A percentile compares a stretch with the other conserved stretches of the same genome.
phyloP scores from a whole-genome alignment of 2,113 vertebrate genomes.

The Lamprologus ornatipinnis region DNA sequence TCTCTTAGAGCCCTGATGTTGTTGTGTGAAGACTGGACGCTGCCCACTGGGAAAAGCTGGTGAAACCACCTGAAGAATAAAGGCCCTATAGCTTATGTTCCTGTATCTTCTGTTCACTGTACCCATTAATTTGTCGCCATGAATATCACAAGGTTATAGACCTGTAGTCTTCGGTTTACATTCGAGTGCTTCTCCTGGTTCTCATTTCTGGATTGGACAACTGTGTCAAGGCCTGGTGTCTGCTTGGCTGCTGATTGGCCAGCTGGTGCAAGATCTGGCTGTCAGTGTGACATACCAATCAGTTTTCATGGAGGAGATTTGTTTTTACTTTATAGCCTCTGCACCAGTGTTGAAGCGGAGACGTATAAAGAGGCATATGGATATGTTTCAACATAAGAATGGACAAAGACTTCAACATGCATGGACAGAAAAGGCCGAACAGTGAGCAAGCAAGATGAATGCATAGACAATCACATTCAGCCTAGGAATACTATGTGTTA shows the following conservation, averaged over 20 bases:
- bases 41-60: constrained; percentile 13
- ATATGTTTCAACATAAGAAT: background rate
- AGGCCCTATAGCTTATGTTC: constrained; percentile 16
- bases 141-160: constrained; percentile 12
- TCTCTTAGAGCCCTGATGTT: constrained; percentile 54
- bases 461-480: background rate
- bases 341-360: background rate
- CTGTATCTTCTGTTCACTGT: constrained; percentile 28
- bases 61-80: constrained; percentile 25
- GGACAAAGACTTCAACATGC: background rate
- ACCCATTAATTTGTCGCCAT: constrained; percentile 41
- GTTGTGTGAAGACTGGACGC: constrained; percentile 9
- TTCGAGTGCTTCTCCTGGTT: constrained; percentile 28
- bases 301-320: background rate
- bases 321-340: background rate
- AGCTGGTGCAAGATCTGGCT: background rate
- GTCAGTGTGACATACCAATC: background rate
- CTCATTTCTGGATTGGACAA: constrained; percentile 21
- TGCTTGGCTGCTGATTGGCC: background rate
- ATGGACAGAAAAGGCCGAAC: background rate
- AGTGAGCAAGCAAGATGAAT: background rate
- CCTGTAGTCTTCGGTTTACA: constrained; percentile 16
- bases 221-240: background rate
- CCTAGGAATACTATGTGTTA: background rate
- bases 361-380: background rate